These are phyloP conservation scores for Eretmocerus hayati DNA, from an alignment of 2,888 invertebrate genomes.

Conservation along the genomic window DNA sequence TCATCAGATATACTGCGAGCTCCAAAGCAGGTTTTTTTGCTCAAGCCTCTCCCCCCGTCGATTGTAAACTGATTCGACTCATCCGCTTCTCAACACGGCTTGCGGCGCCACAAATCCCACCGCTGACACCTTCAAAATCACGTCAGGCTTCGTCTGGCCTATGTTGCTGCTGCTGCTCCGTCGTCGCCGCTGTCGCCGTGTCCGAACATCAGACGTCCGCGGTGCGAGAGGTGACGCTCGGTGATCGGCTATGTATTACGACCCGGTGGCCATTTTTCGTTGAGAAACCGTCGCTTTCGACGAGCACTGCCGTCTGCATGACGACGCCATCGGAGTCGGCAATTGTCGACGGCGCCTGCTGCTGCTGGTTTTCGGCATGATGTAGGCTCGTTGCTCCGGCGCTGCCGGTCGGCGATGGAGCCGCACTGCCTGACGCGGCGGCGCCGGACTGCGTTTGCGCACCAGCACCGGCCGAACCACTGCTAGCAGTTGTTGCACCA, in stretches of 20 bases:
- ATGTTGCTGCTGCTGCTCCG: slow-evolving; percentile 16
- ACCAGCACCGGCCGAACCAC: neutral
- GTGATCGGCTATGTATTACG: slow-evolving; percentile 82
- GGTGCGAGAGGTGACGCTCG: slow-evolving; percentile 74
- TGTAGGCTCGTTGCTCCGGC: neutral
- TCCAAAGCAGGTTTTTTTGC: too few species aligned
- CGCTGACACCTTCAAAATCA: too few species aligned
- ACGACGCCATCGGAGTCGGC: slow-evolving; percentile 31
- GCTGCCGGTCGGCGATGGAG: neutral
- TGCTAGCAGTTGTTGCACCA: neutral
- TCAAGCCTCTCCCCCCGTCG: too few species aligned
- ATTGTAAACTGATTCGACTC: too few species aligned
- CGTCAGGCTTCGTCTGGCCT: too few species aligned
- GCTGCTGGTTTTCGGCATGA: neutral
- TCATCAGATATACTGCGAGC: too few species aligned
- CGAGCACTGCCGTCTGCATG: slow-evolving; percentile 76
- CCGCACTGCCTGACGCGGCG: neutral
- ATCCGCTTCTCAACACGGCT: too few species aligned
- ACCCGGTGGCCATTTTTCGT: slow-evolving; percentile 86
- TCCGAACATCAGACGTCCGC: slow-evolving; percentile 68
- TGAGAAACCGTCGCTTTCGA: slow-evolving; percentile 75
- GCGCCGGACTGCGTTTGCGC: neutral
- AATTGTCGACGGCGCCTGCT: neutral
- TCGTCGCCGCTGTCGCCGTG: slow-evolving; percentile 21
- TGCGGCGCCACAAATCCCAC: too few species aligned